Percentiles rank a stretch among this genome's conserved stretches.
phyloP scores from a whole-genome alignment of 2,797 vertebrate species.

The Todus mexicanus region DNA sequence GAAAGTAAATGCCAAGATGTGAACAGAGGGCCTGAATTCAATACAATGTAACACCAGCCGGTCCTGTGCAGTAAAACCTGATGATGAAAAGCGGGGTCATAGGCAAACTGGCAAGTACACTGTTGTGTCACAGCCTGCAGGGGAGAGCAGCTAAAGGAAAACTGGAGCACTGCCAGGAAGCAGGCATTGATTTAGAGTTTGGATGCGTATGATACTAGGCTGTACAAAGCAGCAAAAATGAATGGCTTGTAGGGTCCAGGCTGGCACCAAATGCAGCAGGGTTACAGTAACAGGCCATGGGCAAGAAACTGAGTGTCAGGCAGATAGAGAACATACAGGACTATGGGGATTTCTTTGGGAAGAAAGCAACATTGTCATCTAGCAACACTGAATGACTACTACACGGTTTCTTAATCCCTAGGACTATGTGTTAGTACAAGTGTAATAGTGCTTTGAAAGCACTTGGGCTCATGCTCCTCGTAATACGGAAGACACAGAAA shows the following conservation, averaged over 20 bases:
- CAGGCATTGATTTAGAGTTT: background rate
- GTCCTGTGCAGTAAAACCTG: background rate
- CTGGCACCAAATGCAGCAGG: background rate
- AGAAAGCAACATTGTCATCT: background rate
- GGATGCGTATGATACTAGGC: background rate
- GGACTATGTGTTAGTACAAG: background rate
- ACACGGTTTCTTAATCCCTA: background rate
- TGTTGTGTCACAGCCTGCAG: background rate
- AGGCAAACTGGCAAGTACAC: background rate
- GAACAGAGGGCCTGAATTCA: background rate
- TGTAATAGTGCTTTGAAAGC: background rate
- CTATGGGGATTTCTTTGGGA: background rate
- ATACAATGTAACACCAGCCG: background rate
- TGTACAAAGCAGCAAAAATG: background rate
- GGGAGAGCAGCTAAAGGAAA: background rate
- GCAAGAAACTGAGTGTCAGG: background rate
- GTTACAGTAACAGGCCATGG: background rate
- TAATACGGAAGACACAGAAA: background rate
- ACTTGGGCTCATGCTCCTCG: background rate
- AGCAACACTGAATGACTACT: background rate
- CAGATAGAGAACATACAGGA: background rate
- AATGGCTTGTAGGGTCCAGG: background rate
- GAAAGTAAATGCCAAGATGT: background rate
- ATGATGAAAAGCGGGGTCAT: background rate
- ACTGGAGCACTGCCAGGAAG: background rate